phyloP scores from a whole-genome alignment of 2,113 vertebrate species.

The Guaruba guarouba region DNA sequence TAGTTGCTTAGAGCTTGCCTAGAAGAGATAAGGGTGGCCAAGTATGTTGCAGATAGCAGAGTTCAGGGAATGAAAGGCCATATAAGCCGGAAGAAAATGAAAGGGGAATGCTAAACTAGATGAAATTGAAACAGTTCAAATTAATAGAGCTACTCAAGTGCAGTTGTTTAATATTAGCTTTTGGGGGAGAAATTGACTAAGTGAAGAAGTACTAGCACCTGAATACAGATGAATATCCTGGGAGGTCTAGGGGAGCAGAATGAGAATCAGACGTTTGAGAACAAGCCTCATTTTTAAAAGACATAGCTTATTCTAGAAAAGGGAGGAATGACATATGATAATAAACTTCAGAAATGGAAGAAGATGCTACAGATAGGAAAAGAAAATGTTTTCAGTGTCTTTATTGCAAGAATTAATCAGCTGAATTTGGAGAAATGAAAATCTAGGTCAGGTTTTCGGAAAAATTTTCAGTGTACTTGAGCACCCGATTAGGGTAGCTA shows the following conservation, averaged over 20 bases:
- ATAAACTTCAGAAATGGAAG: not conserved
- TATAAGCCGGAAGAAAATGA: constrained; percentile 37
- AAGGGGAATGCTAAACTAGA: not conserved
- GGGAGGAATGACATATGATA: not conserved
- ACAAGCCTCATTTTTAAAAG: not conserved
- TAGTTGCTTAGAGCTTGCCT: constrained; percentile 40
- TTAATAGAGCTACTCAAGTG: not conserved
- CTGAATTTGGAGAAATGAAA: not conserved
- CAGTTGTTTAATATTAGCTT: not conserved
- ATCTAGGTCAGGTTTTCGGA: not conserved
- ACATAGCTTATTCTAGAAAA: not conserved
- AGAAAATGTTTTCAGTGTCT: not conserved
- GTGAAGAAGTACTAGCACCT: not conserved
- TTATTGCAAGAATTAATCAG: not conserved
- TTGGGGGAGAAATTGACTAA: not conserved
- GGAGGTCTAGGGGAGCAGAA: not conserved
- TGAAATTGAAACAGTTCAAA: not conserved
- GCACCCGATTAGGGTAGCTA: not conserved
- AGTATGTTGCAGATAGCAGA: constrained; percentile 44
- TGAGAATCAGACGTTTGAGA: not conserved
- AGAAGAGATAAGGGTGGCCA: constrained; percentile 53
- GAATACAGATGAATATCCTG: not conserved
- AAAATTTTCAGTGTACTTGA: not conserved
- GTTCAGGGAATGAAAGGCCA: constrained; percentile 35
- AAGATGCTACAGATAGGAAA: not conserved